A percentile compares a stretch with the other conserved stretches of the same genome.
Evolutionary conservation across 2,888 invertebrate species (phyloP).

Genomic region (Orthosia gracilis): DNA sequence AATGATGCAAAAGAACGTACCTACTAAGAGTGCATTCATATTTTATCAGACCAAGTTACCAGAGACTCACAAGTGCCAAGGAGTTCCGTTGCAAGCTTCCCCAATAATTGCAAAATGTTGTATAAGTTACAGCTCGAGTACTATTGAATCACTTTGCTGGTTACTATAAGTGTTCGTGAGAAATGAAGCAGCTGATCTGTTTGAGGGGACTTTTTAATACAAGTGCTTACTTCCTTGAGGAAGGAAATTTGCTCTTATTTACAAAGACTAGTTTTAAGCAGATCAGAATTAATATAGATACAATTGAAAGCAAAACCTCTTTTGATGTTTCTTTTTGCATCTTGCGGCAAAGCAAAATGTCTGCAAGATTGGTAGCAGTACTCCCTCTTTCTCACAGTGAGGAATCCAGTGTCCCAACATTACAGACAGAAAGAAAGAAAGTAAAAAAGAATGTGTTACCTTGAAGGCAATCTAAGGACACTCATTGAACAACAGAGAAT

Average conservation of each 20-base stretch:
- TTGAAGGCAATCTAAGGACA: not conserved
- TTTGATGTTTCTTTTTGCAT: not conserved
- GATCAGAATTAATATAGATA: not conserved
- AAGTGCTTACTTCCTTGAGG: not conserved
- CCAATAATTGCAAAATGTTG: constrained; percentile 38
- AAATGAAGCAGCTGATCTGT: constrained; percentile 35
- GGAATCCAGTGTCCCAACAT: not conserved
- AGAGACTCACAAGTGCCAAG: constrained; percentile 27
- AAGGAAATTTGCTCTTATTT: not conserved
- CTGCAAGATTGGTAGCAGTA: no score
- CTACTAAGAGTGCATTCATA: constrained; percentile 25
- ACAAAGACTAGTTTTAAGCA: not conserved
- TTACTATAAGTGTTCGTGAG: constrained; percentile 32
- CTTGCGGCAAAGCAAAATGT: not conserved
- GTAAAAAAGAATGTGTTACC: no score
- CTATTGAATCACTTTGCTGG: constrained; percentile 26
- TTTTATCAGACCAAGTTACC: constrained; percentile 33
- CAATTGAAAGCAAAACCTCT: no score
- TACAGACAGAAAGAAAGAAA: not conserved
- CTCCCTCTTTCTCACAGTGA: not conserved
- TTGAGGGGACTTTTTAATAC: constrained; percentile 14
- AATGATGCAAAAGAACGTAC: not conserved
- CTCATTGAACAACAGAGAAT: not conserved
- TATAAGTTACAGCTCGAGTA: constrained; percentile 30
- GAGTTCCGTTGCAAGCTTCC: constrained; percentile 5